Conservation (phyloP, 2,113 vertebrate genomes). For the Pagrus major region DNA sequence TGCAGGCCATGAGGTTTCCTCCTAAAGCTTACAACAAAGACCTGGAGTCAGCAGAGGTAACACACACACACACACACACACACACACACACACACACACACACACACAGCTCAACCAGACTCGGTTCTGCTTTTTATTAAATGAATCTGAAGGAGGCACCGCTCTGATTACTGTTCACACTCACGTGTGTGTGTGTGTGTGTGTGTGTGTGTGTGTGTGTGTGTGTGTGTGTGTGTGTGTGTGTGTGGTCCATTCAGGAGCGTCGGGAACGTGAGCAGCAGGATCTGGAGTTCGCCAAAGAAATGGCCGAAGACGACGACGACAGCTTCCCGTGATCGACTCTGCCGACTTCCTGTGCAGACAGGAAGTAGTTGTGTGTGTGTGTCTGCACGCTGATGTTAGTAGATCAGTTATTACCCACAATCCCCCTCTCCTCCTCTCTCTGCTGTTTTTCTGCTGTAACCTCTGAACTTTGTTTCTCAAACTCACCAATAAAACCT, state of each 20-base stretch:
- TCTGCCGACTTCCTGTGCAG: slow-evolving; percentile 25
- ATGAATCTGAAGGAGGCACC: too few relatives aligned
- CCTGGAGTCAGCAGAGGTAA: slow-evolving; percentile 98
- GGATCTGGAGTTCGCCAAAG: slow-evolving; percentile 98
- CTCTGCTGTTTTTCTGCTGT: background rate
- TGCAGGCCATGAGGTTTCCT: slow-evolving; percentile 97
- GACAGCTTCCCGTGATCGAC: slow-evolving; percentile 93
- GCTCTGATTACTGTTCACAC: too few relatives aligned
- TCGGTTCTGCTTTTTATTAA: too few relatives aligned
- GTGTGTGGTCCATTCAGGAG: slow-evolving; percentile 84
- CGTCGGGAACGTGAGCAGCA: slow-evolving; percentile 97
- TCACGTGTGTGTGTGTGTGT: slow-evolving; percentile 6
- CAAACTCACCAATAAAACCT: slow-evolving; percentile 42
- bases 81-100: background rate
- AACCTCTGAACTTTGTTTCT: slow-evolving; percentile 31
- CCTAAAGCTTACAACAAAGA: slow-evolving; percentile 99
- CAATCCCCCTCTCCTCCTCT: slow-evolving; percentile 24
- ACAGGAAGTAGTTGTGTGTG: slow-evolving; percentile 36
- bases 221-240: background rate
- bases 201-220: background rate
- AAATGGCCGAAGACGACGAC: slow-evolving; percentile 98
- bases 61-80: background rate
- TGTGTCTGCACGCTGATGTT: background rate
- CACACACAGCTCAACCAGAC: background rate
- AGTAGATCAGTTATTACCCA: slow-evolving; percentile 50